phyloP scores from a whole-genome alignment of 2,113 vertebrate genomes.

The Thunnus maccoyii region DNA sequence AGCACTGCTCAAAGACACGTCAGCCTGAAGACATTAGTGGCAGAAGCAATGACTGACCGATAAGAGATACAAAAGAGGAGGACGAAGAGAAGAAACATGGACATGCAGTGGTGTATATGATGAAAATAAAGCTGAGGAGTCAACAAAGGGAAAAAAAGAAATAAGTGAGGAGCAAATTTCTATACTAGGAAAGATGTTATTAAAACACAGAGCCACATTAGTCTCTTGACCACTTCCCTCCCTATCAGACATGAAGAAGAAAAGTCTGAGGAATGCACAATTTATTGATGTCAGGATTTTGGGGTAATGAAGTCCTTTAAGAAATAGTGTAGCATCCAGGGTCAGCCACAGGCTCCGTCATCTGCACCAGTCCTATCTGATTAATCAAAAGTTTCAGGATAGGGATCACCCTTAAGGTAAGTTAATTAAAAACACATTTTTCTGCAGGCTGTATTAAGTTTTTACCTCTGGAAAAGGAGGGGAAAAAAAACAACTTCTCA shows the following conservation, averaged over 20 bases:
- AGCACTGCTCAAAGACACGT: slow-evolving; percentile 40
- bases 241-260: neutral
- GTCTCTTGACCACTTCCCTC: neutral
- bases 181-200: neutral
- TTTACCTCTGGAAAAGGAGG: slow-evolving; percentile 41
- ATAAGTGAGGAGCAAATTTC: neutral
- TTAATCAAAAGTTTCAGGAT: slow-evolving; percentile 66
- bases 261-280: slow-evolving; percentile 3
- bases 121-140: neutral
- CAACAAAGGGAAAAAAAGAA: neutral
- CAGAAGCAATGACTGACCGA: neutral
- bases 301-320: slow-evolving; percentile 49
- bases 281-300: slow-evolving; percentile 58
- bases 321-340: slow-evolving; percentile 37
- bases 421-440: slow-evolving; percentile 68
- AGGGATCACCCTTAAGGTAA: slow-evolving; percentile 63
- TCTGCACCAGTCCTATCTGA: slow-evolving; percentile 61
- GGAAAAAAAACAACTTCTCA: slow-evolving; percentile 7
- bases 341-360: slow-evolving; percentile 47
- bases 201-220: neutral
- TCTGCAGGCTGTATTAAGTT: slow-evolving; percentile 54
- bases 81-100: neutral
- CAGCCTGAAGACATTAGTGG: slow-evolving; percentile 11
- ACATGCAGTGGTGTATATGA: neutral
- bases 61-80: neutral